Base-by-base conservation (phyloP, 2,797 vertebrate genomes). In the Bryconaethiops microstoma region DNA sequence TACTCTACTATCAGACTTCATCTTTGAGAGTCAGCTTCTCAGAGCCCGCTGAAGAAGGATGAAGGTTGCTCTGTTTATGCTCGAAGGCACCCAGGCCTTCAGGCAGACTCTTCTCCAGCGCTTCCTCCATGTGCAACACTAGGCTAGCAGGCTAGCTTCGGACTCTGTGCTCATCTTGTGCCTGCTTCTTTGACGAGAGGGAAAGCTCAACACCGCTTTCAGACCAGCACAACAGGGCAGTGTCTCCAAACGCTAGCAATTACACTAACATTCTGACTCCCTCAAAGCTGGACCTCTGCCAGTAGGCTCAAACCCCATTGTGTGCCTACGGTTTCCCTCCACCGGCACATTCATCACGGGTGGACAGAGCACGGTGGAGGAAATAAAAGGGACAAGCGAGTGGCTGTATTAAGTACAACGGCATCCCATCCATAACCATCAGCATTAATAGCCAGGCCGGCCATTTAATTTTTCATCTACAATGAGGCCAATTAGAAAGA, bases 381-480 rank as follows among this genome's bases (percentile, higher is more conserved):
- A 93, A 87, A 93, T 91, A 92, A 93, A 94, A 93, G 89, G 90
- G 90, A 93, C 91, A 93, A 91, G 86, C 89, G 88, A 93, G 92
- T 88, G 80, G 80, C 87, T 90, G 86, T 90, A 93, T 92, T 93
- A 93, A 91, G 87, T 87, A 90, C 93, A 93, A 92, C 90, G 92
- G 90, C 87, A 84, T 85, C 90, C 90, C 86, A 94, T 94, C 91
- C 91, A 93, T 94, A 93, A 93, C 89, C 90, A 86, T 91, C 89
- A 88, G 83, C 85, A 90, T 89, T 91, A 92, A 89, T 87, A 88
- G 88, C 91, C 87, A 86, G 86, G 68, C 63, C 81, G 79, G 88
- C 76, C 78, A 75, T 91, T 95, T 93, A 91, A 94, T 92, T 90
- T 92, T 93, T 90, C 89, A 93, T 90, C 93, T 90, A 84, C 88